Evolutionary conservation across 2,797 vertebrate genomes (phyloP).

Genomic region (Bryconaethiops microstoma): DNA sequence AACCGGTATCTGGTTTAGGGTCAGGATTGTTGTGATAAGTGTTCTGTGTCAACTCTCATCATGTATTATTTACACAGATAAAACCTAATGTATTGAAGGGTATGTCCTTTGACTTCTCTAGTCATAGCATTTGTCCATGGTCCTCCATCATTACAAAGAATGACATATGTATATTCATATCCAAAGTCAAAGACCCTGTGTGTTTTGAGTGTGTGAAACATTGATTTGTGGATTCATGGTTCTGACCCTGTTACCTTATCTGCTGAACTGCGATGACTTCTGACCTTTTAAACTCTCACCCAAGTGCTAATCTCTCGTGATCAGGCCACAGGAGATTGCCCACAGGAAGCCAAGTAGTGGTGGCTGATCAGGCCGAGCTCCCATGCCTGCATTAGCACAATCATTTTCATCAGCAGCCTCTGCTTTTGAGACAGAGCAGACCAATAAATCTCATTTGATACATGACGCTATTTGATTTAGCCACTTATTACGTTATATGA

Average conservation of each 20-base stretch:
- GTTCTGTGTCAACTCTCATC: background rate
- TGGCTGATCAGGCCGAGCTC: conserved; percentile 53
- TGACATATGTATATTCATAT: conserved; percentile 51
- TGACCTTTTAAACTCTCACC: conserved; percentile 69
- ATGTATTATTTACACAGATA: background rate
- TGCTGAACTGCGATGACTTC: conserved; percentile 64
- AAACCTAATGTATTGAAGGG: conserved; percentile 2
- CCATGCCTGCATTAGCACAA: conserved; percentile 56
- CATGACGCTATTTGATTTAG: conserved; percentile 76
- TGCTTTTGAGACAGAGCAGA: conserved; percentile 66
- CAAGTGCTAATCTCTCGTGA: conserved; percentile 57
- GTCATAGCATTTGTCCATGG: conserved; percentile 21
- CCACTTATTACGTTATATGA: conserved; percentile 72
- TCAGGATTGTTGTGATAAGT: background rate
- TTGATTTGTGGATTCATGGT: conserved; percentile 72
- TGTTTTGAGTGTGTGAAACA: conserved; percentile 69
- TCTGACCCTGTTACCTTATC: conserved; percentile 72
- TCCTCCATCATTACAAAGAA: conserved; percentile 36
- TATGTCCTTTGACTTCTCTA: conserved; percentile 38
- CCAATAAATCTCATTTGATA: conserved; percentile 75
- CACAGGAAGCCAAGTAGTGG: conserved; percentile 56
- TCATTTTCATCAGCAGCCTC: conserved; percentile 72
- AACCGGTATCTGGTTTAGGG: background rate
- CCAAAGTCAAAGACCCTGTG: conserved; percentile 49
- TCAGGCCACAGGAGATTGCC: conserved; percentile 53